Base-by-base conservation (phyloP, 2,113 vertebrate species). In the Regulus satrapa region DNA sequence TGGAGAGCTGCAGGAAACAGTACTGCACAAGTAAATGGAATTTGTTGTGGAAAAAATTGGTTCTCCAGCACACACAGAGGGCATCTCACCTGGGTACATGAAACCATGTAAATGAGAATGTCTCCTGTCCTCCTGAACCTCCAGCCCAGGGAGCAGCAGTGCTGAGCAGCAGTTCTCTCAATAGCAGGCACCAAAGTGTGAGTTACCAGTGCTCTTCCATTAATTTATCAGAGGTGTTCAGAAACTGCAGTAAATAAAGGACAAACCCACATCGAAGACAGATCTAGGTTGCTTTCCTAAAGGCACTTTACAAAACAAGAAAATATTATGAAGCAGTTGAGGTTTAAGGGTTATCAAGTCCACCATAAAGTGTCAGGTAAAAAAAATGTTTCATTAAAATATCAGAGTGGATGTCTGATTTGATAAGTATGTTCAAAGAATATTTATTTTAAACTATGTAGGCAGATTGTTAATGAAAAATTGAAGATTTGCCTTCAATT, bases 181-280 rank as follows among this genome's bases (percentile, higher is more conserved):
- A 69, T 14, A 94, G 71, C 34, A 58, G 31, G 61, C 78, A 91
- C 68, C 80, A 62, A 91, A 95, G 28, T 63, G 23, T 24, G 71
- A 69, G 21, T 88, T 82, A 81, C 91, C 73, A 21, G 80, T 52
- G 76, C 83, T 88, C 8, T 62, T 74, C 88, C 84, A 26, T 92
- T 82, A 49, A 55, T 83, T 95, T 94, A 83, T 87, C 90, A 95
- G 97, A 96, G 91, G 68, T 96, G 95, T 81, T 88, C 88, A 88
- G 90, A 91, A 92, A 66, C 48, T 86, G 78, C 32, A 67, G 68
- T 48, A 88, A 93, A 89, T 85, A 96, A 96, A 96, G 62, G 81
- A 82, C 41, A 88, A 92, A 56, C 75, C 97, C 97, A 98, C 98
- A 98, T 98, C 98, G 98, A 98, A 98, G 97, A 59, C 71, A 55